Evolutionary conservation across 1,140 invertebrate genomes (phyloP).

Genomic region (Oryctes rhinoceros): DNA sequence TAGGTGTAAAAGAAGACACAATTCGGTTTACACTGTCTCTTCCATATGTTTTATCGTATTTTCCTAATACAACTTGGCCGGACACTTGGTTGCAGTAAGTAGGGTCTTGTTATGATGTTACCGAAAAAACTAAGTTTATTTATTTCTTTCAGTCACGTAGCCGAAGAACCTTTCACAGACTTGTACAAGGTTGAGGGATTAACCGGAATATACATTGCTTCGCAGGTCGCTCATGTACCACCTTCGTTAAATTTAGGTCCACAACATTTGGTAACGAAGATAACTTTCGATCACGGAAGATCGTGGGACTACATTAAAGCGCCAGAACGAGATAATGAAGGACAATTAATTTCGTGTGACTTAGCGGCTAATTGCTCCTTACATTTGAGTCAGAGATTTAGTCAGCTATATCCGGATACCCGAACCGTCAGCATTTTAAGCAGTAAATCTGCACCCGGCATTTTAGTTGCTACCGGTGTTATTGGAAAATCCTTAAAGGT

Average conservation of each 20-base stretch:
- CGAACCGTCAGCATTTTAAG: constrained; percentile 84
- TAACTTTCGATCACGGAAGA: constrained; percentile 88
- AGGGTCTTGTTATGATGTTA: constrained; percentile 6
- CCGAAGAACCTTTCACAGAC: constrained; percentile 87
- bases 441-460: constrained; percentile 85
- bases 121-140: constrained; percentile 10
- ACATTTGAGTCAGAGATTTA: constrained; percentile 87
- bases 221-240: constrained; percentile 70
- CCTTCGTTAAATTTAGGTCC: constrained; percentile 69
- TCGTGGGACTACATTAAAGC: constrained; percentile 79
- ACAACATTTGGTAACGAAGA: constrained; percentile 80
- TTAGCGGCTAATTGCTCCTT: constrained; percentile 77
- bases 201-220: constrained; percentile 89
- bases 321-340: constrained; percentile 72
- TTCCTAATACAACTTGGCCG: constrained; percentile 81
- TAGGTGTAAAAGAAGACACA: constrained; percentile 65
- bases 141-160: constrained; percentile 69
- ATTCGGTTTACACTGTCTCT: constrained; percentile 81
- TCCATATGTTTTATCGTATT: constrained; percentile 83
- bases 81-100: constrained; percentile 85
- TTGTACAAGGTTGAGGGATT: constrained; percentile 88
- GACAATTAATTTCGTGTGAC: constrained; percentile 70
- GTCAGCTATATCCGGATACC: constrained; percentile 80
- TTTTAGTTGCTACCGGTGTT: constrained; percentile 87
- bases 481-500: constrained; percentile 78